These are phyloP conservation scores for Solenopsis fugax DNA, from an alignment of 1,140 invertebrate genomes.

Conservation along the genomic window DNA sequence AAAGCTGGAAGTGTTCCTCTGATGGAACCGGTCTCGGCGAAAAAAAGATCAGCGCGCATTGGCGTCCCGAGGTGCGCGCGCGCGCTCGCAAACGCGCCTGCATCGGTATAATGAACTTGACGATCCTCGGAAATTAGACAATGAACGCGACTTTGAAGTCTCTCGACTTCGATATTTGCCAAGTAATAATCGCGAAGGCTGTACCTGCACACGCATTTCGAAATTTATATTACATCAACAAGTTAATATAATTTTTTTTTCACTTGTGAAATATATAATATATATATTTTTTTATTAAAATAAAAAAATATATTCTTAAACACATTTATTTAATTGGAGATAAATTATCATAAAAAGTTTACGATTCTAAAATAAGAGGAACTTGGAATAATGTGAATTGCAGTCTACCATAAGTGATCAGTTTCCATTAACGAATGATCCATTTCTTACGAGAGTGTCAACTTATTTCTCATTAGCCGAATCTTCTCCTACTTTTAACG, in stretches of 20 bases:
- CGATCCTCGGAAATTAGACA: constrained; percentile 69
- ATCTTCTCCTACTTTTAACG: constrained; percentile 38
- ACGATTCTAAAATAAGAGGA: background rate
- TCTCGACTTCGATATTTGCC: background rate
- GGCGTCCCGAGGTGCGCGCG: constrained; percentile 56
- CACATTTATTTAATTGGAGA: background rate
- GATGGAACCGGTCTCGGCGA: constrained; percentile 73
- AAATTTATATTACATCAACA: background rate
- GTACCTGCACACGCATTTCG: background rate
- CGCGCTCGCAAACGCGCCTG: constrained; percentile 40
- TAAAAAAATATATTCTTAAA: too few species aligned
- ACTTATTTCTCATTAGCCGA: constrained; percentile 33
- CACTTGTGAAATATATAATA: background rate
- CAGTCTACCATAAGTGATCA: too few species aligned
- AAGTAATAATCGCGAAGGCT: constrained; percentile 14
- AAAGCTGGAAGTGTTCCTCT: constrained; percentile 77
- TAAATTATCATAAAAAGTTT: background rate
- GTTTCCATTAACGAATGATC: background rate
- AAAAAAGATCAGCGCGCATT: constrained; percentile 68
- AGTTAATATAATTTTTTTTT: background rate
- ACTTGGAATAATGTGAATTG: background rate
- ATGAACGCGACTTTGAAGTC: constrained; percentile 51
- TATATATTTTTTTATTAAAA: background rate
- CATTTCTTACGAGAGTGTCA: background rate
- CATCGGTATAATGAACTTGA: constrained; percentile 73